phyloP scores from a whole-genome alignment of 92 coral and sea anemone species.

The Actinernus sp. region DNA sequence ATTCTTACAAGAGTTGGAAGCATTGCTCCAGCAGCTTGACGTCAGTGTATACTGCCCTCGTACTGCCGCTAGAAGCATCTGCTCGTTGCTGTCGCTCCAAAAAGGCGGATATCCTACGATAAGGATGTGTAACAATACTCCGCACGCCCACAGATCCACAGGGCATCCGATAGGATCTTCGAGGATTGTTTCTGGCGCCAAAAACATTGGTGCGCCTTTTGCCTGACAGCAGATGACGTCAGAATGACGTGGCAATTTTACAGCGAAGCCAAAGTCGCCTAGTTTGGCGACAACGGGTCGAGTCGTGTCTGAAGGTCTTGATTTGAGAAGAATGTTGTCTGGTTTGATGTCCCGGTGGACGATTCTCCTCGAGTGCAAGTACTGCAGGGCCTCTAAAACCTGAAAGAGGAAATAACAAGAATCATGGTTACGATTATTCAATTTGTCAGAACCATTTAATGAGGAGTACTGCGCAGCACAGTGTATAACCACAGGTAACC shows the following conservation, averaged over 20 bases:
- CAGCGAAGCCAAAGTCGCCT: conserved; percentile 90
- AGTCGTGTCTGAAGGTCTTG: conserved; percentile 27
- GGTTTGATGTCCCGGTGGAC: conserved; percentile 95
- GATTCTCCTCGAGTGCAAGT: conserved; percentile 80
- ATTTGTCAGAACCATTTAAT: too few relatives aligned
- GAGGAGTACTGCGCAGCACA: too few relatives aligned
- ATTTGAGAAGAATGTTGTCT: conserved; percentile 82
- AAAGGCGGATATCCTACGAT: conserved; percentile 96
- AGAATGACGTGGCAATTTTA: conserved; percentile 61
- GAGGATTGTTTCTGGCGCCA: conserved; percentile 96
- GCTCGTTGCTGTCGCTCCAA: conserved; percentile 85
- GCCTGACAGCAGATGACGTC: conserved; percentile 76
- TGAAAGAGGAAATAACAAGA: too few relatives aligned
- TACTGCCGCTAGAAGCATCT: conserved; percentile 80
- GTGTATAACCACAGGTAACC: too few relatives aligned
- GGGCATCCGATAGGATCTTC: conserved; percentile 87
- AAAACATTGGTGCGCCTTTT: conserved; percentile 94
- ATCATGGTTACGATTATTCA: too few relatives aligned
- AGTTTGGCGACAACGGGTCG: conserved; percentile 76
- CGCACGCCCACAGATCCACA: conserved; percentile 97
- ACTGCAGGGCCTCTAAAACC: conserved; percentile 82
- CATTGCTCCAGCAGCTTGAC: conserved; percentile 65
- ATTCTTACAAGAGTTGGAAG: conserved; percentile 77
- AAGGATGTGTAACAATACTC: conserved; percentile 77
- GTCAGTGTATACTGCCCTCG: conserved; percentile 77